phyloP scores from a whole-genome alignment of 1,140 invertebrate species.

The Limonius californicus region DNA sequence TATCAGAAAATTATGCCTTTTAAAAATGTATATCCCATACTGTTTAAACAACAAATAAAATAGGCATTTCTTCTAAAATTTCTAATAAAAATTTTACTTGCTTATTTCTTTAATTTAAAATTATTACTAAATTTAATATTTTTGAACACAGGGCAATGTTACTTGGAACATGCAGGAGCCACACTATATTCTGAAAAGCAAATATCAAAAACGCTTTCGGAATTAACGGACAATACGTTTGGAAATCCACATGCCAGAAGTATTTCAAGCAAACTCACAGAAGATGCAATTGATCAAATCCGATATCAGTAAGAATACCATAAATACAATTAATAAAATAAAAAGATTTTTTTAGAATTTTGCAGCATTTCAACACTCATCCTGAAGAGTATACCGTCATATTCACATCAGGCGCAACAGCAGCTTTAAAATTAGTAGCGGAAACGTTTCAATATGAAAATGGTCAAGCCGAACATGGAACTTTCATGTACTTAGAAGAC shows the following conservation, averaged over 20 bases:
- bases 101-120: too few relatives aligned
- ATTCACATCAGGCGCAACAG: slow-evolving; percentile 88
- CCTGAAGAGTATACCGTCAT: slow-evolving; percentile 79
- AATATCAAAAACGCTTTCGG: slow-evolving; percentile 60
- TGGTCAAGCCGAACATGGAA: slow-evolving; percentile 48
- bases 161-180: slow-evolving; percentile 88
- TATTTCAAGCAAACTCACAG: slow-evolving; percentile 66
- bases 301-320: slow-evolving; percentile 65
- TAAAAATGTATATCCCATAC: too few relatives aligned
- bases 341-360: slow-evolving; percentile 63
- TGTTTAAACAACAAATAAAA: too few relatives aligned
- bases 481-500: slow-evolving; percentile 80
- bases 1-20: too few relatives aligned
- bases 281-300: slow-evolving; percentile 76
- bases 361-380: slow-evolving; percentile 81
- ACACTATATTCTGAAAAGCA: slow-evolving; percentile 77
- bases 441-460: slow-evolving; percentile 65
- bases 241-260: slow-evolving; percentile 83
- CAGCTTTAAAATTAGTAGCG: slow-evolving; percentile 75
- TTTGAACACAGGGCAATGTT: slow-evolving; percentile 70
- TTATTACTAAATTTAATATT: too few relatives aligned
- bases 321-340: too few relatives aligned
- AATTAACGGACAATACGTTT: slow-evolving; percentile 69
- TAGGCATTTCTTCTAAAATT: too few relatives aligned
- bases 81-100: too few relatives aligned